Conservation (phyloP, 2,113 vertebrate species). For the Glaucomys volans region DNA sequence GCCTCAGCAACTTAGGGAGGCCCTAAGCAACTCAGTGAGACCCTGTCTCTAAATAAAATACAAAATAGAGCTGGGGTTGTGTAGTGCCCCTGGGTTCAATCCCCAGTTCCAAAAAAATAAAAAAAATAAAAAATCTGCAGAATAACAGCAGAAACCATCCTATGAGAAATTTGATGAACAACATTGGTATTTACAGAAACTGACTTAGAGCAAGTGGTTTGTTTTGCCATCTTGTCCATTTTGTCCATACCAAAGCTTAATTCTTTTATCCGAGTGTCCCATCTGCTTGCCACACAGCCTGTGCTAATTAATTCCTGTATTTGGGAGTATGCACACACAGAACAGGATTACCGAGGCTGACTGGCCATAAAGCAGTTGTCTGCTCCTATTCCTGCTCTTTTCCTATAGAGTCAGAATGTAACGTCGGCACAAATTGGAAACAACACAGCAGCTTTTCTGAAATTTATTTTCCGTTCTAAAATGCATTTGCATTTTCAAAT, state of each 20-base stretch:
- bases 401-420: constrained; percentile 58
- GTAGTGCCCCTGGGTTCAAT: too few species aligned
- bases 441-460: constrained; percentile 49
- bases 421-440: constrained; percentile 55
- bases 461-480: constrained; percentile 70
- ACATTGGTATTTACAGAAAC: background rate
- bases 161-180: background rate
- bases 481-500: constrained; percentile 77
- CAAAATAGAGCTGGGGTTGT: too few species aligned
- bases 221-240: background rate
- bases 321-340: background rate
- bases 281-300: background rate
- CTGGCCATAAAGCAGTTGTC: constrained; percentile 39
- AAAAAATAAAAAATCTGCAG: background rate
- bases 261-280: constrained; percentile 5
- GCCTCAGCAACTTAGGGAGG: too few species aligned
- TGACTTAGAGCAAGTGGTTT: background rate
- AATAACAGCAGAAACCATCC: background rate
- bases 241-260: constrained; percentile 8
- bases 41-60: too few species aligned
- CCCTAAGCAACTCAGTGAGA: too few species aligned
- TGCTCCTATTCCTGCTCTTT: background rate
- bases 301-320: background rate
- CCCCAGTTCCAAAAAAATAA: too few species aligned
- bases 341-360: background rate